These are phyloP conservation scores for Synergus umbraculus DNA, from an alignment of 2,888 invertebrate species.

Conservation along the genomic window DNA sequence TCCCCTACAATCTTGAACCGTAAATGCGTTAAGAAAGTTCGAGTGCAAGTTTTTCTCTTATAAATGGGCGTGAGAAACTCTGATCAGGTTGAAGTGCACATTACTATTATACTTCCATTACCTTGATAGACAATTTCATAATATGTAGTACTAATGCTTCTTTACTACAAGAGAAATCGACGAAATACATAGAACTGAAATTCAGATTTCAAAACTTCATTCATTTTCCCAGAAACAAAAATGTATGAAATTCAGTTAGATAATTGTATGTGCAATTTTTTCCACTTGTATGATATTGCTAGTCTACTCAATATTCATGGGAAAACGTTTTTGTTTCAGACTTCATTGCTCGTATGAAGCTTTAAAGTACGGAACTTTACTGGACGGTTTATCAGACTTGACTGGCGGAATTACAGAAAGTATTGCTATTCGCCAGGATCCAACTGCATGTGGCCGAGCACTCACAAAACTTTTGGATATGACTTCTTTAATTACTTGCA, in stretches of 20 bases:
- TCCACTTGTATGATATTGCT: too few species aligned
- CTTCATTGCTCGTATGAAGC: slow-evolving; percentile 96
- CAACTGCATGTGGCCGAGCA: slow-evolving; percentile 83
- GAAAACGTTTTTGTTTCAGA: slow-evolving; percentile 77
- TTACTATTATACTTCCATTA: slow-evolving; percentile 38
- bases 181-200: too few species aligned
- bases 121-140: slow-evolving; percentile 34
- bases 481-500: slow-evolving; percentile 91
- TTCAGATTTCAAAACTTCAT: too few species aligned
- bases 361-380: slow-evolving; percentile 91
- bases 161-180: slow-evolving; percentile 23
- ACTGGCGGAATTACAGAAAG: slow-evolving; percentile 94
- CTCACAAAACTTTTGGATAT: slow-evolving; percentile 86
- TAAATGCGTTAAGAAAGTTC: slow-evolving; percentile 51
- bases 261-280: too few species aligned
- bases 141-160: slow-evolving; percentile 4
- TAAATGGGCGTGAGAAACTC: slow-evolving; percentile 44
- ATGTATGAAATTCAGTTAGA: too few species aligned
- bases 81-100: slow-evolving; percentile 25
- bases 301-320: too few species aligned
- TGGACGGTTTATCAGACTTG: slow-evolving; percentile 92
- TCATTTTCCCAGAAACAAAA: too few species aligned
- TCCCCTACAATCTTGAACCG: slow-evolving; percentile 57
- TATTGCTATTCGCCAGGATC: slow-evolving; percentile 85
- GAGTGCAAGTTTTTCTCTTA: slow-evolving; percentile 9